A percentile compares a stretch with the other conserved stretches of the same genome.
Conservation (phyloP, 2,113 vertebrate genomes). For the Glaucidium brasilianum region DNA sequence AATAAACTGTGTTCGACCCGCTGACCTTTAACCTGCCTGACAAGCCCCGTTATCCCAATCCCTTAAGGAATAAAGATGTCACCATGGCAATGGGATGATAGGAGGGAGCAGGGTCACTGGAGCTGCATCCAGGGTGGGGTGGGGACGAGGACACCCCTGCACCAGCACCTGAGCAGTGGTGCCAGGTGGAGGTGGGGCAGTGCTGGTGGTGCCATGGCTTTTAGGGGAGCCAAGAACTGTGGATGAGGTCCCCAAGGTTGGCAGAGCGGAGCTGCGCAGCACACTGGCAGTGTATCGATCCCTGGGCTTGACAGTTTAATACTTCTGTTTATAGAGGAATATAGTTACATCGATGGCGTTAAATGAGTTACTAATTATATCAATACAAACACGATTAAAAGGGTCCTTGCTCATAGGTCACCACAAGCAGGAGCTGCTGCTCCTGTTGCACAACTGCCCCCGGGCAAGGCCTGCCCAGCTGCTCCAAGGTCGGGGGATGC, state of each 20-base stretch:
- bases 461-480: neutral
- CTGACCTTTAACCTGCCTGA: constrained; percentile 47
- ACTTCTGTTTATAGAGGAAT: constrained; percentile 72
- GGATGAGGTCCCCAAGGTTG: rapidly evolving
- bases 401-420: constrained; percentile 66
- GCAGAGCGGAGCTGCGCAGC: neutral
- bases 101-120: neutral
- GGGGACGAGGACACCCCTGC: neutral
- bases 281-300: neutral
- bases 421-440: neutral
- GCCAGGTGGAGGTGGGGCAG: rapidly evolving
- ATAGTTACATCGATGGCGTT: constrained; percentile 68
- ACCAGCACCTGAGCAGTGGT: rapidly evolving
- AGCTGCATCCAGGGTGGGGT: neutral
- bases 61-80: neutral
- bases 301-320: constrained; percentile 58
- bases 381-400: constrained; percentile 73
- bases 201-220: neutral
- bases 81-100: neutral
- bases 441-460: constrained; percentile 27
- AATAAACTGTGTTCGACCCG: neutral
- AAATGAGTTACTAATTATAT: constrained; percentile 77
- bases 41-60: constrained; percentile 10
- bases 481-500: neutral
- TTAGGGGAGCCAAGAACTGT: rapidly evolving